Percentiles rank a stretch among this genome's conserved stretches.
Evolutionary conservation across 2,797 vertebrate genomes (phyloP).

Genomic region (Pteropus rufus): DNA sequence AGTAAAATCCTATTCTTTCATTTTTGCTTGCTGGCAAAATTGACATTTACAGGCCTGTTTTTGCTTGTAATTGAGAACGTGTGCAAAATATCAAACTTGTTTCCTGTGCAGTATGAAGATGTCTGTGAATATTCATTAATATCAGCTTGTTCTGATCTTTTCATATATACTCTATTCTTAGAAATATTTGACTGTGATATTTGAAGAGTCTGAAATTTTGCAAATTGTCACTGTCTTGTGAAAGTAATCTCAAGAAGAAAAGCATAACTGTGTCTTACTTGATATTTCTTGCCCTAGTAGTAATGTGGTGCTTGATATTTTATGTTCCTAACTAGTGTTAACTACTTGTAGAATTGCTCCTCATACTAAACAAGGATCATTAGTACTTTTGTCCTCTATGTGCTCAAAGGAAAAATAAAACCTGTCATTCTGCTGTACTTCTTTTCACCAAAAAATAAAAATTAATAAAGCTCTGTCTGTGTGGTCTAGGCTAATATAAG

Average conservation of each 20-base stretch:
- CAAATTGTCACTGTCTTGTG: constrained; percentile 53
- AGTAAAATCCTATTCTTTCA: constrained; percentile 17
- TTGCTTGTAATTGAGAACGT: constrained; percentile 59
- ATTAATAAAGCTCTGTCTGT: constrained; percentile 30
- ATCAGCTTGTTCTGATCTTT: constrained; percentile 54
- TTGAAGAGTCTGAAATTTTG: constrained; percentile 33
- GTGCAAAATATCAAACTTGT: constrained; percentile 42
- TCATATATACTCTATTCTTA: constrained; percentile 38
- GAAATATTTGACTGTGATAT: constrained; percentile 53
- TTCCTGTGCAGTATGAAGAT: constrained; percentile 49
- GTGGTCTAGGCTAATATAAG: constrained; percentile 30
- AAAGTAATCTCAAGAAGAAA: constrained; percentile 51
- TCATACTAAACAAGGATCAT: constrained; percentile 4
- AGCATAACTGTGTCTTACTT: background rate
- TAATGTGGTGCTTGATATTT: constrained; percentile 51
- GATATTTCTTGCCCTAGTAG: constrained; percentile 41
- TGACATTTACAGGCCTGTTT: constrained; percentile 46
- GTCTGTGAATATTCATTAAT: constrained; percentile 40
- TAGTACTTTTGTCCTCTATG: constrained; percentile 42
- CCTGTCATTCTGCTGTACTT: constrained; percentile 42
- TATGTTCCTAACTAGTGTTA: constrained; percentile 48
- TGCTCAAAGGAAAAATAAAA: constrained; percentile 48
- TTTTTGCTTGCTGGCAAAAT: constrained; percentile 47
- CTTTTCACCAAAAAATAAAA: constrained; percentile 64
- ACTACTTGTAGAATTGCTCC: constrained; percentile 32